Evolutionary conservation across 2,888 invertebrate genomes (phyloP).

Genomic region (Unio pictorum): DNA sequence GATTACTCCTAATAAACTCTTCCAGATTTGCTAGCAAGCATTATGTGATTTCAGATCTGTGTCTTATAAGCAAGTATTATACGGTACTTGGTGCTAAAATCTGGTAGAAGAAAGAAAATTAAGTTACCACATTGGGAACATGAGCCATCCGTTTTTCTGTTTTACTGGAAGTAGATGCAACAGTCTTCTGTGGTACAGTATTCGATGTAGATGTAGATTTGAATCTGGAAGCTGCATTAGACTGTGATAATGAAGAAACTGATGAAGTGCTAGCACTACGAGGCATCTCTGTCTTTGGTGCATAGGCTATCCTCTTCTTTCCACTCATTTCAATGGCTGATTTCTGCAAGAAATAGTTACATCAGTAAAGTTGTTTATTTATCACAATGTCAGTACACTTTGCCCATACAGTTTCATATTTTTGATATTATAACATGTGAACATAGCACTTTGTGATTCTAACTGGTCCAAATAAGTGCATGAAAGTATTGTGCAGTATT

Average conservation of each 20-base stretch:
- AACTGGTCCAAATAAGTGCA: no score
- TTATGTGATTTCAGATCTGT: no score
- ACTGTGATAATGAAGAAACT: constrained; percentile 1
- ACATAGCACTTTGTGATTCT: no score
- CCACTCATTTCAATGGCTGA: neutral
- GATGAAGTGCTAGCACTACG: constrained; percentile 2
- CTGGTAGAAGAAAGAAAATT: neutral
- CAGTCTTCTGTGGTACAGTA: constrained; percentile 26
- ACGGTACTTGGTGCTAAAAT: neutral
- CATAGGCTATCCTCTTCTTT: constrained; percentile 13
- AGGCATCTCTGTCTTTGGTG: constrained; percentile 2
- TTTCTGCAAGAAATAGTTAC: neutral
- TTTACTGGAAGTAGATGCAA: constrained; percentile 52
- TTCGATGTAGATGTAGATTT: constrained; percentile 1
- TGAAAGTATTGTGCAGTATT: no score
- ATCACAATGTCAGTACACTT: no score
- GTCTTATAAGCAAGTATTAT: no score
- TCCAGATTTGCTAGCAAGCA: no score
- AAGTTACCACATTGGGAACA: constrained; percentile 59
- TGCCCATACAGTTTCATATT: no score
- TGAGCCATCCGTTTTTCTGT: constrained; percentile 67
- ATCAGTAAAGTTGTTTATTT: neutral
- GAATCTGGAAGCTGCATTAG: no score
- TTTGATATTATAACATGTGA: no score
- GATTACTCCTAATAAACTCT: no score